Evolutionary conservation across 2,888 invertebrate genomes (phyloP).

Genomic region (Schrankia costaestrigalis): DNA sequence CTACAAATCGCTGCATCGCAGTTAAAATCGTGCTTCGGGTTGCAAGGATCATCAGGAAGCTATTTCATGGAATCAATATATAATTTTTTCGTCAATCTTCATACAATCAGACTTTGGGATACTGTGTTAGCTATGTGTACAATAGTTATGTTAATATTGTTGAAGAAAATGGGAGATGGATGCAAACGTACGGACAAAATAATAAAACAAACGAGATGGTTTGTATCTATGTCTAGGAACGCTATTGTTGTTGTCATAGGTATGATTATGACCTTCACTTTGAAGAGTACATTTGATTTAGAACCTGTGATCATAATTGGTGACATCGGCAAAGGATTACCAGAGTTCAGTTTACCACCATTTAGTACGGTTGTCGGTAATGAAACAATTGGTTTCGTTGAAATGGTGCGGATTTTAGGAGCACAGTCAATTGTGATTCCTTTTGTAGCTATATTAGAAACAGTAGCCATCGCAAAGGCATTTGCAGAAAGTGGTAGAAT

Average conservation of each 20-base stretch:
- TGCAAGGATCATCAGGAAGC: conserved; percentile 81
- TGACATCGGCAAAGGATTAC: conserved; percentile 84
- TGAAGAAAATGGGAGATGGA: conserved; percentile 82
- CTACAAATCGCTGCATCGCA: conserved; percentile 92
- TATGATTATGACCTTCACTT: conserved; percentile 81
- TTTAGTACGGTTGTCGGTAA: conserved; percentile 82
- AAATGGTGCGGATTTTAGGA: conserved; percentile 83
- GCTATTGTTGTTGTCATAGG: conserved; percentile 90
- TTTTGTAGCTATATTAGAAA: conserved; percentile 85
- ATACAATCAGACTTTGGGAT: conserved; percentile 82
- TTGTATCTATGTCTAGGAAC: conserved; percentile 86
- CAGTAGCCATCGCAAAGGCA: conserved; percentile 87
- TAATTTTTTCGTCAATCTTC: conserved; percentile 82
- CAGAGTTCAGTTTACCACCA: conserved; percentile 83
- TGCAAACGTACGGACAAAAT: conserved; percentile 70
- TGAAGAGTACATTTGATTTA: conserved; percentile 45
- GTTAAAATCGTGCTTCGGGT: conserved; percentile 86
- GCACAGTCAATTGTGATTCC: conserved; percentile 83
- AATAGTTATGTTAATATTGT: conserved; percentile 80
- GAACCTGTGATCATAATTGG: conserved; percentile 85
- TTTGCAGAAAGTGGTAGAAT: conserved; percentile 89
- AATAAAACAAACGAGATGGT: conserved; percentile 80
- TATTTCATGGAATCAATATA: conserved; percentile 83
- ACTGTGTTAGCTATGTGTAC: conserved; percentile 83
- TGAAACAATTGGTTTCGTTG: conserved; percentile 81